A percentile compares a stretch with the other conserved stretches of the same genome.
These are phyloP conservation scores for Heliconius hortense DNA, from an alignment of 2,888 invertebrate species.

Conservation along the genomic window DNA sequence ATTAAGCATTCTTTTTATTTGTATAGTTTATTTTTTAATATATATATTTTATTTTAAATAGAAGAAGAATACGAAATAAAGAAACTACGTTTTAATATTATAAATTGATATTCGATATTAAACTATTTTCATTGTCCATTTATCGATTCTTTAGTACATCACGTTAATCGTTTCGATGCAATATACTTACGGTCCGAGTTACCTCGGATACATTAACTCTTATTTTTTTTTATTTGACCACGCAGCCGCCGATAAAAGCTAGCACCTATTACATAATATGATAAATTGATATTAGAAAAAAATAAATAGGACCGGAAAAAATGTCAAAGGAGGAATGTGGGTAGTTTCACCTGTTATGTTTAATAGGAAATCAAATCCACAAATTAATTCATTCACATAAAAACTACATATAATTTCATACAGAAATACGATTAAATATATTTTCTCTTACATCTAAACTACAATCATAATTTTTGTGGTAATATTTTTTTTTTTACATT, in stretches of 20 bases:
- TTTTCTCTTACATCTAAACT: conserved; percentile 77
- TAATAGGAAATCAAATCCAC: conserved; percentile 73
- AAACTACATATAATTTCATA: conserved; percentile 83
- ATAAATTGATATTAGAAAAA: not conserved
- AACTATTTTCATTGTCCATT: too few relatives aligned
- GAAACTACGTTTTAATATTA: not conserved
- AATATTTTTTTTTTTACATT: conserved; percentile 75
- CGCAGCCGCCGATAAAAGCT: too few relatives aligned
- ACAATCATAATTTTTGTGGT: conserved; percentile 73
- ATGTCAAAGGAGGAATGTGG: conserved; percentile 48
- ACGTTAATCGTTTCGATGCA: too few relatives aligned
- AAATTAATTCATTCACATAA: conserved; percentile 78
- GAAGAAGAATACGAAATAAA: not conserved
- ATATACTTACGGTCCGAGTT: too few relatives aligned
- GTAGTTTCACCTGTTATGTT: conserved; percentile 45
- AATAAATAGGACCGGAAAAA: not conserved
- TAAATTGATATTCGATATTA: too few relatives aligned
- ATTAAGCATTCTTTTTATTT: not conserved
- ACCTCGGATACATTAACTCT: too few relatives aligned
- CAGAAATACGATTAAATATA: conserved; percentile 83
- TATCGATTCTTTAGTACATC: too few relatives aligned
- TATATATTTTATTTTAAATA: not conserved
- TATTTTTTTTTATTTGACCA: too few relatives aligned
- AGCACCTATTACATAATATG: not conserved
- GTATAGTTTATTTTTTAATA: not conserved